These are phyloP conservation scores for Macrophya annulata DNA, from an alignment of 2,888 invertebrate genomes.

Conservation along the genomic window DNA sequence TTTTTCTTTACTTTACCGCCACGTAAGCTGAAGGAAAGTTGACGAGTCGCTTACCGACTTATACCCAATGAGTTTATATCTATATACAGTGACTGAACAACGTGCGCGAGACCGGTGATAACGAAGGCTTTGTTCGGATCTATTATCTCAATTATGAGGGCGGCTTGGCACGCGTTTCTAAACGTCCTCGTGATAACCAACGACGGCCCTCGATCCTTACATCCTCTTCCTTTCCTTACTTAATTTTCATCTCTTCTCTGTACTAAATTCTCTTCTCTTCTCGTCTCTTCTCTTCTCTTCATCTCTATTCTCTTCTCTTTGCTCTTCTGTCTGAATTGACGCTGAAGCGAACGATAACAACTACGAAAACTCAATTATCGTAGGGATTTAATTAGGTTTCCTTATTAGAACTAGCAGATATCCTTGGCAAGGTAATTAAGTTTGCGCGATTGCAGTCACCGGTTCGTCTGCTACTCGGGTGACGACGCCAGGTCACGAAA, in stretches of 20 bases:
- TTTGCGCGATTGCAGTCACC: slow-evolving; percentile 41
- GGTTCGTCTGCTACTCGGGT: slow-evolving; percentile 35
- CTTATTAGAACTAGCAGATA: slow-evolving; percentile 52
- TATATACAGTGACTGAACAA: slow-evolving; percentile 27
- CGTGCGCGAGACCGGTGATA: slow-evolving; percentile 52
- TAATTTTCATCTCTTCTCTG: not conserved
- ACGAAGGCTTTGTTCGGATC: slow-evolving; percentile 55
- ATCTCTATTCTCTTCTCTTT: not conserved
- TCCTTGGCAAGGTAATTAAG: slow-evolving; percentile 43
- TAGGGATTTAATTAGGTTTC: slow-evolving; percentile 49
- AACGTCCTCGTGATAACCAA: slow-evolving; percentile 51
- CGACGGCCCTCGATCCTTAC: slow-evolving; percentile 46
- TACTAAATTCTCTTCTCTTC: not conserved
- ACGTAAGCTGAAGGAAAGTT: slow-evolving; percentile 39
- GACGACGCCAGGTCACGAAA: slow-evolving; percentile 35
- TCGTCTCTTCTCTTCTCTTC: not conserved
- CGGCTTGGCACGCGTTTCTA: slow-evolving; percentile 51
- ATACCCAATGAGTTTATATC: slow-evolving; percentile 15
- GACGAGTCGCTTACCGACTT: slow-evolving; percentile 40
- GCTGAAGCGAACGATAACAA: slow-evolving; percentile 49
- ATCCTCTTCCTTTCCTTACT: not conserved
- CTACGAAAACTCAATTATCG: slow-evolving; percentile 52
- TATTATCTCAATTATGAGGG: slow-evolving; percentile 53
- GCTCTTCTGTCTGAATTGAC: slow-evolving; percentile 18
- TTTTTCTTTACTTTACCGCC: slow-evolving; percentile 2